phyloP scores from a whole-genome alignment of 2,888 invertebrate genomes.

The Yponomeuta cagnagella region DNA sequence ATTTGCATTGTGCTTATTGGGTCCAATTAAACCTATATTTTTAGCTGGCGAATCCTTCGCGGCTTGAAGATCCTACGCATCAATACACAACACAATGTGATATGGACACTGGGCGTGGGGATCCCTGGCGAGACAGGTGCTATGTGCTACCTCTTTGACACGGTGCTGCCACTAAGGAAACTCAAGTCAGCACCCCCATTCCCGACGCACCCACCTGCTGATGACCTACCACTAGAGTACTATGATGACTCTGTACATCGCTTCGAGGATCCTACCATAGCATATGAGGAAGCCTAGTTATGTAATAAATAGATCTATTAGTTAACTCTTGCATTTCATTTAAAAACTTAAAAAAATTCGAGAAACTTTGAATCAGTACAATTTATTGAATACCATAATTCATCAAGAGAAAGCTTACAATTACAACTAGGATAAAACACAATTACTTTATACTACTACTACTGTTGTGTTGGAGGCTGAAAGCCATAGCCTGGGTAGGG shows the following conservation, averaged over 20 bases:
- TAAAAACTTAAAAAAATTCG: not conserved
- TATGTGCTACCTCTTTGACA: conserved; percentile 88
- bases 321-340: not conserved
- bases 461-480: conserved; percentile 84
- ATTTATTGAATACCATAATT: conserved; percentile 7
- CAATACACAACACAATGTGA: conserved; percentile 94
- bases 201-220: conserved; percentile 84
- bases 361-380: conserved; percentile 6
- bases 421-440: conserved; percentile 9
- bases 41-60: conserved; percentile 74
- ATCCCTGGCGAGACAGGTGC: conserved; percentile 90
- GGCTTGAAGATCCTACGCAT: conserved; percentile 90
- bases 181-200: conserved; percentile 80
- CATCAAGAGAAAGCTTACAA: conserved; percentile 8
- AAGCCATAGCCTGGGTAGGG: conserved; percentile 87
- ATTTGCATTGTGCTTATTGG: too few relatives aligned
- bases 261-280: conserved; percentile 83
- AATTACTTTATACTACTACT: conserved; percentile 19
- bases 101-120: conserved; percentile 89
- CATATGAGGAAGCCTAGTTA: conserved; percentile 66
- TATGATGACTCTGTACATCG: conserved; percentile 85
- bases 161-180: conserved; percentile 79
- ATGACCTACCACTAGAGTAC: conserved; percentile 81
- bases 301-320: not conserved
- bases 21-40: too few relatives aligned